Percentiles rank a stretch among this genome's conserved stretches.
These are phyloP conservation scores for Dasyornis broadbenti DNA, from an alignment of 2,113 vertebrate species.

Conservation along the genomic window DNA sequence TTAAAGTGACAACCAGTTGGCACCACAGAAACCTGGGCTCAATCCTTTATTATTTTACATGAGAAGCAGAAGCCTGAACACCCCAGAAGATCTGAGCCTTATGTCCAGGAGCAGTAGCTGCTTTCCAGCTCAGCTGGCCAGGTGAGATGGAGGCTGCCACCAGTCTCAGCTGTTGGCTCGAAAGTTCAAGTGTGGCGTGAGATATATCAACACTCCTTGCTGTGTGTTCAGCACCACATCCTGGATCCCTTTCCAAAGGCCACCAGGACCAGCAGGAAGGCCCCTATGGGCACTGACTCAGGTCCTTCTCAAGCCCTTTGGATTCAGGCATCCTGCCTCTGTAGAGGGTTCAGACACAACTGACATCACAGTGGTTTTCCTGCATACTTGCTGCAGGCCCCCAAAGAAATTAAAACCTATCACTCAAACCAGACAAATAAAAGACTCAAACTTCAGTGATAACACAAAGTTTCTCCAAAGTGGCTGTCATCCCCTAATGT, in stretches of 20 bases:
- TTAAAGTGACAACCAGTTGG: rapidly evolving
- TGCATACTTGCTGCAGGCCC: background rate
- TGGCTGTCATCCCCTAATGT: slow-evolving; percentile 1
- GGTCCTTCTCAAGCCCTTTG: background rate
- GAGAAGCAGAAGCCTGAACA: background rate
- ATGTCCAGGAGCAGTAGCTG: rapidly evolving
- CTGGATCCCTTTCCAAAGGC: background rate
- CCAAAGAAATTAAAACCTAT: background rate
- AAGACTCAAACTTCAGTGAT: background rate
- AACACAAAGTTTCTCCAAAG: background rate
- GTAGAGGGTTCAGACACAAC: background rate
- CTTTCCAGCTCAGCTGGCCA: background rate
- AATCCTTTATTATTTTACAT: background rate
- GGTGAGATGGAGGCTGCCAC: rapidly evolving
- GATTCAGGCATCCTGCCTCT: background rate
- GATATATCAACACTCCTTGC: rapidly evolving
- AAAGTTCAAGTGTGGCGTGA: rapidly evolving
- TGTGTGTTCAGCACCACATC: background rate
- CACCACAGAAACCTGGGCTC: background rate
- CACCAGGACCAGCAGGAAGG: background rate
- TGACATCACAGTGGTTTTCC: background rate
- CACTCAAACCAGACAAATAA: background rate
- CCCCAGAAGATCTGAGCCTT: background rate
- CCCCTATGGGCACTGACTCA: background rate
- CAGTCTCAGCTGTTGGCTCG: rapidly evolving